Conservation (phyloP, 2,888 invertebrate genomes). For the Nudaria mundana region DNA sequence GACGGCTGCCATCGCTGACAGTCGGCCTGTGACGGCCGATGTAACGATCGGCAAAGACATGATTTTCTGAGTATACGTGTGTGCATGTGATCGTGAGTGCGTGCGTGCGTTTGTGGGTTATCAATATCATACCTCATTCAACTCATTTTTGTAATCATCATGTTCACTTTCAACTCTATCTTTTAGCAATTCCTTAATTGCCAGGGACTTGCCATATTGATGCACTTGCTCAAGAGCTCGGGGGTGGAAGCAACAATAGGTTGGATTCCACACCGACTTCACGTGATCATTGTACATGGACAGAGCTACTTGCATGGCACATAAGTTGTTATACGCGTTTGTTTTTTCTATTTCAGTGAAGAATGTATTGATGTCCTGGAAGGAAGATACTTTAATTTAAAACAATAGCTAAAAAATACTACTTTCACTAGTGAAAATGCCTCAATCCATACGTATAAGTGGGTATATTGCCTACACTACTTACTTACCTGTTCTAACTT, state of each 20-base stretch:
- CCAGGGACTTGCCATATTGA: constrained; percentile 1
- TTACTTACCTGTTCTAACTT: constrained; percentile 5
- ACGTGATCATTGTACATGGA: constrained; percentile 24
- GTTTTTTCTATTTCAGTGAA: constrained; percentile 15
- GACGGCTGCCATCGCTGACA: too few species aligned
- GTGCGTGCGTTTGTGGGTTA: too few species aligned
- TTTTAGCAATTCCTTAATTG: constrained; percentile 15
- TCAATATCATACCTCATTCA: constrained; percentile 7
- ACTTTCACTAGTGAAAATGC: too few species aligned
- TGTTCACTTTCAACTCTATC: constrained; percentile 7
- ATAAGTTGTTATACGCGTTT: constrained; percentile 27
- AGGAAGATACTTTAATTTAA: too few species aligned
- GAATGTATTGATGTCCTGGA: constrained; percentile 22
- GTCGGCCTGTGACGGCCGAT: too few species aligned
- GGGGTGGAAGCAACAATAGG: constrained; percentile 25
- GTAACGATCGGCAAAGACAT: too few species aligned
- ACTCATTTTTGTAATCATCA: constrained; percentile 16
- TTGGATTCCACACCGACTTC: constrained; percentile 19
- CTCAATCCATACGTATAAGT: too few species aligned
- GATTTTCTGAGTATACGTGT: too few species aligned
- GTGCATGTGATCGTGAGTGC: too few species aligned
- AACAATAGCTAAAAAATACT: too few species aligned
- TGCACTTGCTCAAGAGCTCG: constrained; percentile 16
- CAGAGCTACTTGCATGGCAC: constrained; percentile 25
- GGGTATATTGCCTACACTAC: too few species aligned